Percentiles rank a stretch among this genome's conserved stretches.
These are phyloP conservation scores for Zaprionus vittiger DNA, from an alignment of 1,140 invertebrate genomes.

Conservation along the genomic window DNA sequence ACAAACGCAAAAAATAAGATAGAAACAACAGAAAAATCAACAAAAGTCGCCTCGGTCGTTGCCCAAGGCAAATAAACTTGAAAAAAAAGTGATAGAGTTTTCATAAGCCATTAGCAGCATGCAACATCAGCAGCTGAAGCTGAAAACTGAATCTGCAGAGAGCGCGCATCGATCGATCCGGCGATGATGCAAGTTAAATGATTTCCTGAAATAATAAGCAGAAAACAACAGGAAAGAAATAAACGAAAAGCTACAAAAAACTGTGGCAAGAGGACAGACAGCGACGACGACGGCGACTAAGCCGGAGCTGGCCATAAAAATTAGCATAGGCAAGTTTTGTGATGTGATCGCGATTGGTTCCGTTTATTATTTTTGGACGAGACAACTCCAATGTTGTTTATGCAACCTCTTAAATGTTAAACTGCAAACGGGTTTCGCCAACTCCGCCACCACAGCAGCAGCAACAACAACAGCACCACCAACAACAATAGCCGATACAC, in stretches of 20 bases:
- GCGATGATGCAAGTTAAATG: conserved; percentile 40
- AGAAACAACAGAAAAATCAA: conserved; percentile 20
- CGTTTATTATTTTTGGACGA: conserved; percentile 59
- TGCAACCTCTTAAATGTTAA: conserved; percentile 75
- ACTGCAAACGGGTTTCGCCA: conserved; percentile 64
- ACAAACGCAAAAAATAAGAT: conserved; percentile 2
- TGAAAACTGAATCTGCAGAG: conserved; percentile 8
- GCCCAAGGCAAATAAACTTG: conserved; percentile 71
- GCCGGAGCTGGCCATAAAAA: conserved; percentile 62
- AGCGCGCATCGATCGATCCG: conserved; percentile 18
- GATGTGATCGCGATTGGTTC: conserved; percentile 53
- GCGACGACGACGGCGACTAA: neutral
- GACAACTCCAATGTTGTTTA: conserved; percentile 59
- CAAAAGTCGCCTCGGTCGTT: conserved; percentile 47
- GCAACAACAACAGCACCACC: conserved; percentile 16
- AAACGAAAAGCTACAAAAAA: conserved; percentile 37
- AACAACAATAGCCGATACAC: conserved; percentile 61
- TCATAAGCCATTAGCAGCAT: conserved; percentile 63
- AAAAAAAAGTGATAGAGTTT: conserved; percentile 46
- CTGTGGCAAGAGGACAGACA: conserved; percentile 68
- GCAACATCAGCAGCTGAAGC: conserved; percentile 25
- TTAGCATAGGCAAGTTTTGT: conserved; percentile 65
- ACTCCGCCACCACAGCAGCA: conserved; percentile 10
- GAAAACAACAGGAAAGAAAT: conserved; percentile 10
- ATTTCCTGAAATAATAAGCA: conserved; percentile 33